Evolutionary conservation across 37 sponge, comb jelly and placozoan species (phyloP).

Genomic region (Agelas oroides): DNA sequence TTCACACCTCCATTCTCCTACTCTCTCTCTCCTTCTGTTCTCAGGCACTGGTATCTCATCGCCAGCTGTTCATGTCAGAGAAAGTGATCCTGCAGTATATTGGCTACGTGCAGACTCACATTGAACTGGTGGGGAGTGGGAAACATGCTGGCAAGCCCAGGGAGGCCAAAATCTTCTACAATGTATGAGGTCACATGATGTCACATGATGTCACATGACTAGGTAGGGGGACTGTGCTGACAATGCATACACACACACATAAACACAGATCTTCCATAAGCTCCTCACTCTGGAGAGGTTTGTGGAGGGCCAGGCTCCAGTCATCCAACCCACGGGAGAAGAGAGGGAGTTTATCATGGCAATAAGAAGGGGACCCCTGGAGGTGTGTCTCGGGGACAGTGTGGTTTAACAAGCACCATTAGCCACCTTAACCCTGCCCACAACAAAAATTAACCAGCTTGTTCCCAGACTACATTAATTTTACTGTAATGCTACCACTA

Average conservation of each 20-base stretch:
- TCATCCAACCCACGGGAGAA: conserved; percentile 33
- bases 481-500: too few species aligned
- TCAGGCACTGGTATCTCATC: conserved; percentile 26
- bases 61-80: conserved; percentile 60
- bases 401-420: neutral
- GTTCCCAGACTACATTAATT: neutral
- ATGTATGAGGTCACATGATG: conserved; percentile 29
- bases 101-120: conserved; percentile 67
- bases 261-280: conserved; percentile 62
- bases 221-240: too few species aligned
- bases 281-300: conserved; percentile 58
- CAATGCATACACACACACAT: conserved; percentile 31
- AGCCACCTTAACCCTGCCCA: neutral
- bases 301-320: conserved; percentile 45
- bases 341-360: conserved; percentile 67
- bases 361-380: conserved; percentile 66
- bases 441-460: neutral
- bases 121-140: conserved; percentile 32
- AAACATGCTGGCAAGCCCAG: conserved; percentile 56
- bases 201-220: too few species aligned
- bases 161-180: conserved; percentile 65
- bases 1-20: too few species aligned
- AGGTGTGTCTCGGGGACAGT: conserved; percentile 45
- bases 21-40: neutral
- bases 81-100: conserved; percentile 67